These are phyloP conservation scores for Urosaurus nigricauda DNA, from an alignment of 2,797 vertebrate species.

Conservation along the genomic window DNA sequence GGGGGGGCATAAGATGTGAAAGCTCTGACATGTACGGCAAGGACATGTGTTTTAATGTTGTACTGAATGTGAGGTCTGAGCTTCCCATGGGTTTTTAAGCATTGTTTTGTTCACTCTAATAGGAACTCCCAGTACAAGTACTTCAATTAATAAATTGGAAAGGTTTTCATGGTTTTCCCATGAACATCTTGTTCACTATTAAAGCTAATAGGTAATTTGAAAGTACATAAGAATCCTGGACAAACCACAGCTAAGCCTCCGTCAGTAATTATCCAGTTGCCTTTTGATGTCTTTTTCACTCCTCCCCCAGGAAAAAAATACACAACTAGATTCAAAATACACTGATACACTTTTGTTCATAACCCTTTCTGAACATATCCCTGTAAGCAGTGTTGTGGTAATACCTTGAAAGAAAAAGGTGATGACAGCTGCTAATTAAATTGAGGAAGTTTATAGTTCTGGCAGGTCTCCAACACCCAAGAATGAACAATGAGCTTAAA, in stretches of 20 bases:
- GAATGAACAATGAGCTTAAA: not conserved
- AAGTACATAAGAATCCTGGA: not conserved
- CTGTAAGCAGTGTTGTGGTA: not conserved
- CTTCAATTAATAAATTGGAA: constrained; percentile 8
- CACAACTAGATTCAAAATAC: not conserved
- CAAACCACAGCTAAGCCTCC: not conserved
- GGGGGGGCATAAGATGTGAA: not conserved
- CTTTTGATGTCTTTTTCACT: not conserved
- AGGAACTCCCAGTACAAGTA: not conserved
- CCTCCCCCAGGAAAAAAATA: not conserved
- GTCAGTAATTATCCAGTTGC: not conserved
- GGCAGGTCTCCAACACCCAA: not conserved
- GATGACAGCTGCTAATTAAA: constrained; percentile 39
- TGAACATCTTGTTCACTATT: constrained; percentile 19
- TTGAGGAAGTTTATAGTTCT: constrained; percentile 16
- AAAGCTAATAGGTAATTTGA: not conserved
- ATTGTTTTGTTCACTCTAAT: constrained; percentile 29
- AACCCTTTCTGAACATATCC: not conserved
- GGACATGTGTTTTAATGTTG: not conserved
- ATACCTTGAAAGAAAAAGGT: not conserved
- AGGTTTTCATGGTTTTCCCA: not conserved
- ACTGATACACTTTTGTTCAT: not conserved
- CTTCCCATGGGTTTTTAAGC: not conserved
- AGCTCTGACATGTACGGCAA: not conserved
- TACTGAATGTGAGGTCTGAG: not conserved